Percentiles rank a stretch among this genome's conserved stretches.
Conservation (phyloP, 2,888 invertebrate species). For the Sphecodes monilicornis region DNA sequence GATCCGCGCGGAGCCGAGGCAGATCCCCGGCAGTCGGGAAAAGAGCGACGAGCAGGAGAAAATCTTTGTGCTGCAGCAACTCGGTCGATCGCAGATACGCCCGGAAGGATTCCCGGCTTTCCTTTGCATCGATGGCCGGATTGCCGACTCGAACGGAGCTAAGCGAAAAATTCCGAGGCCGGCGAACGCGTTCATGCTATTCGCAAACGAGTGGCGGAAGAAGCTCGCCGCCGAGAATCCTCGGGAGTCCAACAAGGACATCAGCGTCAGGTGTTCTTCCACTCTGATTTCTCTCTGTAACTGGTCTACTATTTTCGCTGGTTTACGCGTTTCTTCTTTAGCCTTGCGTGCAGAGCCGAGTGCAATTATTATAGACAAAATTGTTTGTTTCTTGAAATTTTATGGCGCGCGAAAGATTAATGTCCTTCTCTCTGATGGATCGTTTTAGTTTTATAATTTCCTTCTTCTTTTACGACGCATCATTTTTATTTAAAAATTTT, state of each 20-base stretch:
- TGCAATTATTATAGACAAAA: not conserved
- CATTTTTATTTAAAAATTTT: no score
- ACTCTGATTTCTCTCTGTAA: not conserved
- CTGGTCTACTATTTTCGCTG: not conserved
- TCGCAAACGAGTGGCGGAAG: constrained; percentile 87
- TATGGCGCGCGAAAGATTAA: not conserved
- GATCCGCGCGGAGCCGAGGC: constrained; percentile 70
- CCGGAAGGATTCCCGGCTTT: constrained; percentile 59
- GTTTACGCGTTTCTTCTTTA: not conserved
- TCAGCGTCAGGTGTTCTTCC: constrained; percentile 84
- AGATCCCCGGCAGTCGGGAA: constrained; percentile 55
- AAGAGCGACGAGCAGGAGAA: constrained; percentile 61
- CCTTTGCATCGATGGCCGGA: constrained; percentile 61
- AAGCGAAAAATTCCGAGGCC: constrained; percentile 86
- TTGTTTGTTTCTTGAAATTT: not conserved
- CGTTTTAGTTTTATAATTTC: no score
- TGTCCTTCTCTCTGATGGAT: not conserved
- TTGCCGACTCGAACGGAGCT: constrained; percentile 60
- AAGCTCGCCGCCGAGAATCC: constrained; percentile 86
- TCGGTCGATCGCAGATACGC: constrained; percentile 55
- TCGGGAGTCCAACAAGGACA: constrained; percentile 87
- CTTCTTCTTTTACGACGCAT: no score
- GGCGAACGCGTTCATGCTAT: constrained; percentile 88
- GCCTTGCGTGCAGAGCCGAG: not conserved
- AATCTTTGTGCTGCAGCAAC: constrained; percentile 63